Base-by-base conservation (phyloP, 2,113 vertebrate species). In the Pedionomus torquatus region DNA sequence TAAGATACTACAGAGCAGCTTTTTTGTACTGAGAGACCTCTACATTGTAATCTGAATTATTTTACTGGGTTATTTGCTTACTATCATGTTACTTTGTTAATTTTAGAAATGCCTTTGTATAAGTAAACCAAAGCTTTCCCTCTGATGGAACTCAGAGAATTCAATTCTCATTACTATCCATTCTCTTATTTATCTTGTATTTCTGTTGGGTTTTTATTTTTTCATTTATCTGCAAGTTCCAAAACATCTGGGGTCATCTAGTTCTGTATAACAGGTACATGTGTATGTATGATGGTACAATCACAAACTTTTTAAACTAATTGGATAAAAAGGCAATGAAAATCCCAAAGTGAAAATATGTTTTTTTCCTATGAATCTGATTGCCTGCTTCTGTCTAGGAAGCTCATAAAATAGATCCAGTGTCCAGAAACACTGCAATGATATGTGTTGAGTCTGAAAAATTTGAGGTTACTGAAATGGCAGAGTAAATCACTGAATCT, bases 281-380 rank as follows among this genome's bases (percentile, higher is more conserved):
- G 0, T 35, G 2, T 12, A 18, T 30, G 2, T 35, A 35, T 49
- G 13, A 70, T 71, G 13, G 4, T 64, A 69, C 3, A 35, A 3
- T 84, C 20, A 30, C 14, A 64, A 41, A 7, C 4, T 71, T 13
- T 55, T 89, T 75, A 68, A 82, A 11, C 4, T 75, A 76, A 41
- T 7, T 70, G 25, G n/a, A 25, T 60, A 23, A 87, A 90, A 95
- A 84, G 5, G 2, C 13, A 84, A 60, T 30, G 54, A 87, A 37
- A 8, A 0, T 0, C 1, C 15, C 4, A 31, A 20, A 78, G 21
- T 13, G 3, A 55, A 41, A 17, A 26, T 28, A 10, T 4, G 5
- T 5, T 37, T 65, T 31, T 33, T 64, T 30, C n/a, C 13, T 63
- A 3, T 51, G 28, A 89, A 46, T n/a, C 13, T 49, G 20, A 54